Base-by-base conservation (phyloP, 2,888 invertebrate genomes). In the Chalcis sispes region DNA sequence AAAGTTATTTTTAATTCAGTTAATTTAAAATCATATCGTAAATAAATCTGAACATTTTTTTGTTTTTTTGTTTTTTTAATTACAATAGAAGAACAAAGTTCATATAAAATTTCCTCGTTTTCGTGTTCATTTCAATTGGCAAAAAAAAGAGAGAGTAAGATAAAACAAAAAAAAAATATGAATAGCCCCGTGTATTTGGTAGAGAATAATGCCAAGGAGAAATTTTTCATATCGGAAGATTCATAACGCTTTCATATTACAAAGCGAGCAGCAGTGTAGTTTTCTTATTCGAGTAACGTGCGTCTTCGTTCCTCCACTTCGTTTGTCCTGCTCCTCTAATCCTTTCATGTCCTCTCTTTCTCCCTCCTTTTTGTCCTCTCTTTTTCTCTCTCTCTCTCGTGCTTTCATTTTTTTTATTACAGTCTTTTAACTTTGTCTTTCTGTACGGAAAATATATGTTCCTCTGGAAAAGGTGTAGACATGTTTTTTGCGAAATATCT, bases 121-220 rank as follows among this genome's bases (percentile, higher is more conserved):
- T 25, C 62, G n/a, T 40, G 23, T 56, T 54, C 32, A 23, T 54
- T 52, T 50, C 59, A 73, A 73, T 73, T 73, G 59, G 80, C 79
- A 79, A 81, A 82, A 84, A 81, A 81, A 77, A 70, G 77, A 65
- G 79, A 80, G 79, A 79, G 15, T 2, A 42, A 42, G 42, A 42
- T n/a, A 13, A 15, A 42, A 42, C 8, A 15, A 42, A 42, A 42
- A 42, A 80, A 64, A 75, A 42, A 67, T 15, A 74, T 13, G 18
- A 66, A 65, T 10, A 54, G 54, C 40, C 40, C 42, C 40, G 25
- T 36, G 54, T 61, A 62, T 54, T 65, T 48, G 40, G 36, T 36
- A 54, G 54, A 29, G 46, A 59, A 66, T 67, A 74, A 69, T 74
- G 52, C 59, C 36, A n/a, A 65, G 18, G 40, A 54, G 40, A 71